phyloP scores from a whole-genome alignment of 2,888 invertebrate genomes.

The Saturnia japonica region DNA sequence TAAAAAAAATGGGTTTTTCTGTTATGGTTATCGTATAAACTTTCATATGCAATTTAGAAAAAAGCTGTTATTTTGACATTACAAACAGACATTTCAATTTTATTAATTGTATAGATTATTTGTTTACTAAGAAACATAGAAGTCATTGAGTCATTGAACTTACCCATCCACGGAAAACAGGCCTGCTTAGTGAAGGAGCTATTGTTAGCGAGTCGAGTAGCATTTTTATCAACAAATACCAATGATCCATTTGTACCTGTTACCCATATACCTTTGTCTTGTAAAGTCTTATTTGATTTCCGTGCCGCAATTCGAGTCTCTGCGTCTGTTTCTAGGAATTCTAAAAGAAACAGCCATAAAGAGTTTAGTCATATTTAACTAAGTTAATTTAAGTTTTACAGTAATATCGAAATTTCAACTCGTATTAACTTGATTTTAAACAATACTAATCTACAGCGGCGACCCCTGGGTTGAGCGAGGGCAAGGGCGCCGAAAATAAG shows the following conservation, averaged over 20 bases:
- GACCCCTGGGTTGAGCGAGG: no score
- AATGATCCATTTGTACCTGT: constrained; percentile 35
- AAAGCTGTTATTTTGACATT: no score
- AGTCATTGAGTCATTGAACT: constrained; percentile 14
- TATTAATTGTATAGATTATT: no score
- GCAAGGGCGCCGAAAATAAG: no score
- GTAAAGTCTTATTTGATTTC: constrained; percentile 29
- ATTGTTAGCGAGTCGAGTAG: constrained; percentile 27
- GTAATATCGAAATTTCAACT: no score
- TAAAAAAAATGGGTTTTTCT: no score
- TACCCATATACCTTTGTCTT: constrained; percentile 42
- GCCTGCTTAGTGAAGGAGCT: constrained; percentile 54
- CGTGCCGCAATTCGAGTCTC: constrained; percentile 34
- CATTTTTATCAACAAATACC: constrained; percentile 34
- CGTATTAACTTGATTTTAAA: no score
- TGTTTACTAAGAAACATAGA: no score
- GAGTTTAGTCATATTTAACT: background rate
- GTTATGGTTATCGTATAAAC: no score
- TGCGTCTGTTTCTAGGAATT: background rate
- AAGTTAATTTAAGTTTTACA: background rate
- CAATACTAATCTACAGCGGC: no score
- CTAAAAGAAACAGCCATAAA: background rate
- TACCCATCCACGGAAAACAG: constrained; percentile 67
- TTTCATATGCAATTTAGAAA: no score
- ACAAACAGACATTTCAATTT: no score